Evolutionary conservation across 1,140 invertebrate species (phyloP).

Genomic region (Pygmarrhopalites habei): DNA sequence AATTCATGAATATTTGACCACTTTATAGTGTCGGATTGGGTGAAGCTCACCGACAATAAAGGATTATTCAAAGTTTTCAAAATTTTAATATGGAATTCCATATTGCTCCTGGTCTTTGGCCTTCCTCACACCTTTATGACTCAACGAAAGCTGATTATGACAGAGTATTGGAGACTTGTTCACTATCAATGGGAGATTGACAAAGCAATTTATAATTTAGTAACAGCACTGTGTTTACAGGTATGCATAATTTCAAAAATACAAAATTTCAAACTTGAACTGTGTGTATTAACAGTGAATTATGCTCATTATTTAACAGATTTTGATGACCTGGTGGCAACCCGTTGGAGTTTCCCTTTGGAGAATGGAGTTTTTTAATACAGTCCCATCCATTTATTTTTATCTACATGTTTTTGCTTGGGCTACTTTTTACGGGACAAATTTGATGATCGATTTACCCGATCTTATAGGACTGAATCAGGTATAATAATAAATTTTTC

Average conservation of each 20-base stretch:
- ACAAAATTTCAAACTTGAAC: background rate
- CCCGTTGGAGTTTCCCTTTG: slow-evolving; percentile 11
- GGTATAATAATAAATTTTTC: too few relatives aligned
- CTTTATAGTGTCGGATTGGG: too few relatives aligned
- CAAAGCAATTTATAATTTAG: slow-evolving; percentile 24
- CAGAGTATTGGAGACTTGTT: slow-evolving; percentile 15
- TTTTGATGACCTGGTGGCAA: slow-evolving; percentile 19
- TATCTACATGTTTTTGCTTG: slow-evolving; percentile 25
- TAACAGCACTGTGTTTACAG: slow-evolving; percentile 22
- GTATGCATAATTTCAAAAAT: slow-evolving; percentile 13
- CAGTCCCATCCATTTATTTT: background rate
- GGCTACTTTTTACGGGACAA: slow-evolving; percentile 29
- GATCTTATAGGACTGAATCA: slow-evolving; percentile 34
- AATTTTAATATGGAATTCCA: too few relatives aligned
- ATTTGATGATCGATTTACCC: slow-evolving; percentile 33
- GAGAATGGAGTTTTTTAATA: slow-evolving; percentile 11
- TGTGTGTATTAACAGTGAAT: background rate
- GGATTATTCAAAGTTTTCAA: too few relatives aligned
- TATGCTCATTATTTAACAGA: too few relatives aligned
- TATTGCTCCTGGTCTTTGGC: slow-evolving; percentile 19
- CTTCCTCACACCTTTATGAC: slow-evolving; percentile 27
- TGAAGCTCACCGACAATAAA: too few relatives aligned
- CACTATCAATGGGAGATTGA: slow-evolving; percentile 26
- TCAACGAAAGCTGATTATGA: slow-evolving; percentile 1
- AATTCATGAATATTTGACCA: too few relatives aligned